Base-by-base conservation (phyloP, 1,140 invertebrate species). In the Cherax destructor region DNA sequence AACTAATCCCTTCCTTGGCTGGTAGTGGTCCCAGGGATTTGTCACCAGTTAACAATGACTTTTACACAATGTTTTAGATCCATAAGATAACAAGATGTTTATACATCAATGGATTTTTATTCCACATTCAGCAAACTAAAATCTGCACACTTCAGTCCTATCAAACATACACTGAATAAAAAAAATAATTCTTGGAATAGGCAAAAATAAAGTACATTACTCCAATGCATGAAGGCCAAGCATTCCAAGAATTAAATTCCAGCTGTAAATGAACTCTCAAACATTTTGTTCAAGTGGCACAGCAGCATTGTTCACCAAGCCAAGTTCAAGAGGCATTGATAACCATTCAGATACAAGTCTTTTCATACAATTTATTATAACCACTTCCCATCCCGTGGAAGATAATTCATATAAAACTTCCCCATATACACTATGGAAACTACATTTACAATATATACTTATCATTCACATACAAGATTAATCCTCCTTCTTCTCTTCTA, bases 401-500 rank as follows among this genome's bases (percentile, higher is more conserved):
- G 11, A n/a, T 47, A 41, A 78, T 21, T 9, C 41, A 56, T 13
- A 61, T 41, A 61, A 21, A 65, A 69, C 30, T 41, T 41, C 30
- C 30, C 30, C 30, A 41, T 41, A 41, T 41, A 41, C 30, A 41
- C 30, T 41, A 41, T 41, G 30, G 30, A 41, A 41, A 72, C 6
- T 72, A 7, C 4, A 72, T 49, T 69, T 72, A 69, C 65, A 18
- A 69, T 61, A 50, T 41, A 30, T 47, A 13, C 41, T 49, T 11
- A 24, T n/a, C 30, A 47, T 49, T 49, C 18, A 59, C 41, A 86
- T 49, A 50, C 5, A 3, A 52, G 16, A 3, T 85, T 93, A 94
- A 89, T 95, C 94, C 78, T 94, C 94, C 93, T 95, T 94, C 93
- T 95, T 95, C 65, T 94, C 94, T 41, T 93, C 91, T 74, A 92